Percentiles rank a stretch among this genome's conserved stretches.
Conservation (phyloP, 2,888 invertebrate species). For the Pristionchus mayeri region DNA sequence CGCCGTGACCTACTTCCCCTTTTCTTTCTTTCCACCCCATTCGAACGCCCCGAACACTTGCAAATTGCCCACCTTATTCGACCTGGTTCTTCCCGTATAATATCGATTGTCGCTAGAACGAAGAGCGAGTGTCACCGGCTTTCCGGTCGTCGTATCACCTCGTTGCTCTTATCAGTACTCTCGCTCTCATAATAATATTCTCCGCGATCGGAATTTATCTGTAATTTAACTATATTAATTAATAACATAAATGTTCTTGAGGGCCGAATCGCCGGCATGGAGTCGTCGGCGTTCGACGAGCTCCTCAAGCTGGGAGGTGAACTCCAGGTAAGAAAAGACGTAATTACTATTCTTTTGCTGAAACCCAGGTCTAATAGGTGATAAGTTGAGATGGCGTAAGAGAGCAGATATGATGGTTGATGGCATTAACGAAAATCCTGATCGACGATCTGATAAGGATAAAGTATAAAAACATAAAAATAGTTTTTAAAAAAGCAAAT, state of each 20-base stretch:
- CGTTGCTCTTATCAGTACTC: slow-evolving; percentile 2
- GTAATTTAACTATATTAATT: neutral
- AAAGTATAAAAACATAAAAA: too few relatives aligned
- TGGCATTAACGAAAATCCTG: too few relatives aligned
- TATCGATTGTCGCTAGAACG: neutral
- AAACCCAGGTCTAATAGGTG: too few relatives aligned
- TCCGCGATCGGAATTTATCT: neutral
- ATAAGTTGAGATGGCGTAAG: too few relatives aligned
- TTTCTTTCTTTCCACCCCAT: neutral
- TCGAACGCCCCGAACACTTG: neutral
- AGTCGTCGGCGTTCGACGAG: slow-evolving; percentile 20
- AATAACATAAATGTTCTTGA: neutral
- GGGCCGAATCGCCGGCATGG: slow-evolving; percentile 22
- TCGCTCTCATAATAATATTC: neutral
- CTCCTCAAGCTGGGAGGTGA: slow-evolving; percentile 16
- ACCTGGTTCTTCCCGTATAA: neutral
- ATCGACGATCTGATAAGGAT: too few relatives aligned
- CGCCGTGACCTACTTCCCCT: slow-evolving; percentile 6
- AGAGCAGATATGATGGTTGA: too few relatives aligned
- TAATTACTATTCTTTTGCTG: too few relatives aligned
- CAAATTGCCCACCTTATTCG: neutral
- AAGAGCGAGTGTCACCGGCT: neutral
- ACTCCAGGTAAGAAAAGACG: neutral
- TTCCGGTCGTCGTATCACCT: neutral
- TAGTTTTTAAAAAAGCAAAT: too few relatives aligned